Evolutionary conservation across 2,888 invertebrate species (phyloP).

Genomic region (Drosophila kuntzei): DNA sequence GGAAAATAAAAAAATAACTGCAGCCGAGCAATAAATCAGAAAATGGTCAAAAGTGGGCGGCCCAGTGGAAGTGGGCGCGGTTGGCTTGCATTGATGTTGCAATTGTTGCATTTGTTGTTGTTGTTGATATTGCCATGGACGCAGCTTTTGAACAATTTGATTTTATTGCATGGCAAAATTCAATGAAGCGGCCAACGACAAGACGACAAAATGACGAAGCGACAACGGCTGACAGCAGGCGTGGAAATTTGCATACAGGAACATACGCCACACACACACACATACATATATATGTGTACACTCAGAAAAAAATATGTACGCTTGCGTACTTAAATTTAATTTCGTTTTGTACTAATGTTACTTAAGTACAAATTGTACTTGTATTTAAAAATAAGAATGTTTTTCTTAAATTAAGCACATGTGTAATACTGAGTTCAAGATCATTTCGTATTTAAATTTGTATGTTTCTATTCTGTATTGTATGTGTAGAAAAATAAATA

Average conservation of each 20-base stretch:
- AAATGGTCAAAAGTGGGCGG: conserved; percentile 67
- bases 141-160: conserved; percentile 75
- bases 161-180: conserved; percentile 76
- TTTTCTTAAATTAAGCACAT: too few species aligned
- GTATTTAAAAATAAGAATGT: too few species aligned
- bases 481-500: too few species aligned
- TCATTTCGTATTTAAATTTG: too few species aligned
- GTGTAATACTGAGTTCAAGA: too few species aligned
- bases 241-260: conserved; percentile 72
- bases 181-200: conserved; percentile 76
- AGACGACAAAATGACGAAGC: conserved; percentile 44
- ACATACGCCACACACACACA: conserved; percentile 58
- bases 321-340: too few species aligned
- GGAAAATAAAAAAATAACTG: conserved; percentile 31
- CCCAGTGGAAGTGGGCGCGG: conserved; percentile 53
- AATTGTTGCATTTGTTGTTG: conserved; percentile 16
- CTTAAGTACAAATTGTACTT: too few species aligned
- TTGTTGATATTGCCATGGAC: conserved; percentile 27
- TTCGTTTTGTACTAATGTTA: too few species aligned
- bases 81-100: conserved; percentile 38
- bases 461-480: too few species aligned
- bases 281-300: conserved; percentile 11
- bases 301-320: too few species aligned
- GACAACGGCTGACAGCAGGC: conserved; percentile 73
- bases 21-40: conserved; percentile 73